Evolutionary conservation across 2,888 invertebrate species (phyloP).

Genomic region (Drosophila merina): DNA sequence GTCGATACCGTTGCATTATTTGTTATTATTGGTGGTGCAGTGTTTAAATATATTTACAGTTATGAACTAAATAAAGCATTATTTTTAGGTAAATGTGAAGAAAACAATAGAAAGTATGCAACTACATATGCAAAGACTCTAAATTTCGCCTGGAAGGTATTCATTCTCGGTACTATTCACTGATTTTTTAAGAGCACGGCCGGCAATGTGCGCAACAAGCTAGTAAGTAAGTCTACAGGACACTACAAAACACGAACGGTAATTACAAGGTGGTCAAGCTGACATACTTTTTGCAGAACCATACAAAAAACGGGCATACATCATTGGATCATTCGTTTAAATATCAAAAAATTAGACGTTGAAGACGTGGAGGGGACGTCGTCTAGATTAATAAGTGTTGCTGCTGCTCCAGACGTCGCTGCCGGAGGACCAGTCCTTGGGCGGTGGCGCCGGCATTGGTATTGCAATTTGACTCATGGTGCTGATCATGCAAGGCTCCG

Average conservation of each 20-base stretch:
- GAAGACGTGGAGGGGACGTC: conserved; percentile 42
- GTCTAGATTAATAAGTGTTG: conserved; percentile 61
- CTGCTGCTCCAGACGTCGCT: conserved; percentile 11
- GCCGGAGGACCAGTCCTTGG: conserved; percentile 42
- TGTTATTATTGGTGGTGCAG: too few species aligned
- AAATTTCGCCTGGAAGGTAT: too few species aligned
- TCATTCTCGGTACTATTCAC: neutral
- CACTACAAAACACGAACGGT: conserved; percentile 34
- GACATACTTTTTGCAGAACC: conserved; percentile 33
- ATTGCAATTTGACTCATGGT: conserved; percentile 82
- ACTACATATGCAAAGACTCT: too few species aligned
- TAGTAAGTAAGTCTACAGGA: conserved; percentile 35
- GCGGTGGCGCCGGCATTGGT: conserved; percentile 82
- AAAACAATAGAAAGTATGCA: too few species aligned
- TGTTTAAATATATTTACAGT: too few species aligned
- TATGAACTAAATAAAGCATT: too few species aligned
- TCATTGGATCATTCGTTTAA: conserved; percentile 46
- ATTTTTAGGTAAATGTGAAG: too few species aligned
- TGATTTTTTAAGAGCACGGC: conserved; percentile 37
- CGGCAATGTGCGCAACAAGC: conserved; percentile 40
- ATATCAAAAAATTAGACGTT: conserved; percentile 54
- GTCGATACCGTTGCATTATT: too few species aligned
- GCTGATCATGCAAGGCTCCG: conserved; percentile 82
- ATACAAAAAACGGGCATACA: conserved; percentile 46
- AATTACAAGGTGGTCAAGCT: conserved; percentile 32